A percentile compares a stretch with the other conserved stretches of the same genome.
Evolutionary conservation across 2,888 invertebrate genomes (phyloP).

Genomic region (Nomada ferruginata): DNA sequence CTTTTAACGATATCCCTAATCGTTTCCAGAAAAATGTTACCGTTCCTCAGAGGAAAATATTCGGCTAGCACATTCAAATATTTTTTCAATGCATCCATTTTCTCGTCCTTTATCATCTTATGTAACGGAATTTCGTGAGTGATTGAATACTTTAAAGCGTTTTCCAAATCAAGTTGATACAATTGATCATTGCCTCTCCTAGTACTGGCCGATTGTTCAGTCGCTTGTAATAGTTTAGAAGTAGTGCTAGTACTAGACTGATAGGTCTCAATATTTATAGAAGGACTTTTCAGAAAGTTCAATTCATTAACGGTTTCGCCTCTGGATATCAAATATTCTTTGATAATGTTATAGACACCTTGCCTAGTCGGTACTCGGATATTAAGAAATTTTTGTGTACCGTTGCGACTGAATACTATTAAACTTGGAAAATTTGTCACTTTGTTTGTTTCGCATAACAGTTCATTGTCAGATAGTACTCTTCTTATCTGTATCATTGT

Average conservation of each 20-base stretch:
- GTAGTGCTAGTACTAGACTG: background rate
- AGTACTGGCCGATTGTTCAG: constrained; percentile 74
- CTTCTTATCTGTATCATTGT: constrained; percentile 86
- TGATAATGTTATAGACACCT: constrained; percentile 85
- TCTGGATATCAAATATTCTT: constrained; percentile 84
- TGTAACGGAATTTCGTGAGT: constrained; percentile 92
- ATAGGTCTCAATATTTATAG: constrained; percentile 9
- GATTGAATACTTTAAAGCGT: constrained; percentile 92
- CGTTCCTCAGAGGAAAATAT: constrained; percentile 92
- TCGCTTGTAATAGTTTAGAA: constrained; percentile 43
- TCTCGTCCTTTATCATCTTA: constrained; percentile 89
- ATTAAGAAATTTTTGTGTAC: constrained; percentile 82
- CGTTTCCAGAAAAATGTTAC: constrained; percentile 84
- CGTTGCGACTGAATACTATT: constrained; percentile 84
- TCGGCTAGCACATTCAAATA: constrained; percentile 90
- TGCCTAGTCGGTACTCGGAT: constrained; percentile 84
- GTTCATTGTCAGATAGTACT: constrained; percentile 86
- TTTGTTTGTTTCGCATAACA: constrained; percentile 84
- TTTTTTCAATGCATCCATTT: constrained; percentile 89
- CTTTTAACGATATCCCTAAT: constrained; percentile 86
- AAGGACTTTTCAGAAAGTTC: constrained; percentile 10
- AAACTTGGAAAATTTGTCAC: constrained; percentile 86
- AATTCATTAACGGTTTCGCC: constrained; percentile 62
- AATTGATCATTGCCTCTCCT: constrained; percentile 86
- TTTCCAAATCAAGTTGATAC: constrained; percentile 95